phyloP scores from a whole-genome alignment of 2,888 invertebrate genomes.

The Pomacea canaliculata region DNA sequence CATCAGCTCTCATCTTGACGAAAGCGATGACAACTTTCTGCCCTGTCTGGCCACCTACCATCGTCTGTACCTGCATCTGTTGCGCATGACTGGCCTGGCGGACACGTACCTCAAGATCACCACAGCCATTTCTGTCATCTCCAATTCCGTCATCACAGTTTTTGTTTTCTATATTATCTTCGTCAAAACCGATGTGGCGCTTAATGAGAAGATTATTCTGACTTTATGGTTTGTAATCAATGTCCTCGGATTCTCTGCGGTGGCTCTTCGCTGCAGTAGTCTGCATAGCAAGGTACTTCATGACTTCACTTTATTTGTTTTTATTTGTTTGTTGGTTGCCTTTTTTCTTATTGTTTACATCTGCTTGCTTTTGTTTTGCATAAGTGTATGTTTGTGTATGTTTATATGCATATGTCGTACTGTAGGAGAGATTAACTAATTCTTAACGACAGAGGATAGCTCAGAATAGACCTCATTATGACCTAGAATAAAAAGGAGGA shows the following conservation, averaged over 20 bases:
- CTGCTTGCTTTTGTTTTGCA: too few species aligned
- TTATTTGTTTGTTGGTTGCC: too few species aligned
- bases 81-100: background rate
- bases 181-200: background rate
- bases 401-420: too few species aligned
- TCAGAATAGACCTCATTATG: too few species aligned
- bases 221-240: background rate
- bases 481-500: too few species aligned
- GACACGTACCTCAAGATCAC: background rate
- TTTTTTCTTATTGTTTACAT: too few species aligned
- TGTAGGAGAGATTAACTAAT: too few species aligned
- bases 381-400: too few species aligned
- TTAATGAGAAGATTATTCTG: background rate
- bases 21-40: background rate
- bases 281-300: background rate
- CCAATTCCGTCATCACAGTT: background rate
- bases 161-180: background rate
- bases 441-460: too few species aligned
- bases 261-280: background rate
- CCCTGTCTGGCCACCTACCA: background rate
- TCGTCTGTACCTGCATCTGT: background rate
- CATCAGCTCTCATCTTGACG: background rate
- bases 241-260: background rate
- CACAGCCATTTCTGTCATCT: background rate
- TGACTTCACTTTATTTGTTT: background rate